Percentiles rank a stretch among this genome's conserved stretches.
Conservation (phyloP, 2,113 vertebrate genomes). For the Colaptes auratus region DNA sequence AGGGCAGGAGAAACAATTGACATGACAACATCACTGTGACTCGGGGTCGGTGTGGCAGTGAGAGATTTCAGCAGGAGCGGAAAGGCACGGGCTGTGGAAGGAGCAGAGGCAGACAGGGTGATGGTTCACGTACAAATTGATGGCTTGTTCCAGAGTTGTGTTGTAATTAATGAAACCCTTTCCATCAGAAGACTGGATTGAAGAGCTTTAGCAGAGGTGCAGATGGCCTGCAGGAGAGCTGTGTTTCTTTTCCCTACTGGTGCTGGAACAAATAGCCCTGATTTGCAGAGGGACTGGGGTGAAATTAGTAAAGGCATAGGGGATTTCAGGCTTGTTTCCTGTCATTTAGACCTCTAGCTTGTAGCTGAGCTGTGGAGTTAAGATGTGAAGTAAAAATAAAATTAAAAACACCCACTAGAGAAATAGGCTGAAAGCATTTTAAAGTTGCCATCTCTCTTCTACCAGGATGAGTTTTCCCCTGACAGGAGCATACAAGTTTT, state of each 20-base stretch:
- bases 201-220: not conserved
- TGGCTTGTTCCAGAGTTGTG: not conserved
- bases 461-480: not conserved
- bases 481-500: not conserved
- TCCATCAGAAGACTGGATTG: not conserved
- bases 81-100: not conserved
- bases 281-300: not conserved
- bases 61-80: not conserved
- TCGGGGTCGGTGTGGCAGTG: not conserved
- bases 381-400: not conserved
- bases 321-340: not conserved
- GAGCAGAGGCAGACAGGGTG: not conserved
- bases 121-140: not conserved
- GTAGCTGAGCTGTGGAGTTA: not conserved
- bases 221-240: fast-evolving
- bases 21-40: not conserved
- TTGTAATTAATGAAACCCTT: not conserved
- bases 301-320: not conserved
- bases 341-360: not conserved
- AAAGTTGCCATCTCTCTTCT: not conserved
- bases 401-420: not conserved
- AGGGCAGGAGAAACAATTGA: not conserved
- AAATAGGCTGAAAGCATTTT: not conserved
- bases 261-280: not conserved
- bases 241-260: not conserved